Evolutionary conservation across 2,888 invertebrate genomes (phyloP).

Genomic region (Chrysolina americana): DNA sequence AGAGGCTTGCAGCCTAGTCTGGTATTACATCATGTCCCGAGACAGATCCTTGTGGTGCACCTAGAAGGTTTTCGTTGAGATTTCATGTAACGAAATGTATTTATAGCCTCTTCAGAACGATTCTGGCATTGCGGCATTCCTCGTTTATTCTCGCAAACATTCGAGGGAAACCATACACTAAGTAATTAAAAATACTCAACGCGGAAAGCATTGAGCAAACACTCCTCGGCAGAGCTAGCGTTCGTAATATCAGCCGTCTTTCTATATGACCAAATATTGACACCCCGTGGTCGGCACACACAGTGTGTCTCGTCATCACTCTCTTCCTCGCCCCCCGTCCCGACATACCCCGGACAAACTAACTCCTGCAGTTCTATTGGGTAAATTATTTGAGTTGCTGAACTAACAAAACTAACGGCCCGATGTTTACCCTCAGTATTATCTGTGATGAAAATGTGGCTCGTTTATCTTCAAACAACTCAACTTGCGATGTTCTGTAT

Average conservation of each 20-base stretch:
- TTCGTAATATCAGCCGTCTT: slow-evolving; percentile 67
- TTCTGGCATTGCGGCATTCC: not conserved
- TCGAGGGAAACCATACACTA: slow-evolving; percentile 24
- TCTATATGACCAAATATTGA: slow-evolving; percentile 69
- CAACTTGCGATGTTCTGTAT: slow-evolving; percentile 47
- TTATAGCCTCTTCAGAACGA: too few species aligned
- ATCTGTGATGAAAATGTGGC: slow-evolving; percentile 70
- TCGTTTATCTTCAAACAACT: slow-evolving; percentile 65
- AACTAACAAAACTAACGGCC: slow-evolving; percentile 70
- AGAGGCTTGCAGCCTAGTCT: too few species aligned
- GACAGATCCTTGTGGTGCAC: too few species aligned
- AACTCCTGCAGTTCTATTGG: slow-evolving; percentile 66
- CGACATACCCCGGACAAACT: slow-evolving; percentile 66
- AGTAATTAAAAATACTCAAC: slow-evolving; percentile 32
- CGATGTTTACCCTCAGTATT: slow-evolving; percentile 68
- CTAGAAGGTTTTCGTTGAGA: too few species aligned
- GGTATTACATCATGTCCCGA: too few species aligned
- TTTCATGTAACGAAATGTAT: too few species aligned
- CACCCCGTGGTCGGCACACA: slow-evolving; percentile 67
- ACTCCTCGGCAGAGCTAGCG: slow-evolving; percentile 39
- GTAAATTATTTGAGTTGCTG: slow-evolving; percentile 71
- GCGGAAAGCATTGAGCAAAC: slow-evolving; percentile 39
- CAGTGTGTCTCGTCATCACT: slow-evolving; percentile 59
- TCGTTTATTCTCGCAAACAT: slow-evolving; percentile 40
- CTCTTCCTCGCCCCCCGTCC: slow-evolving; percentile 47